phyloP scores from a whole-genome alignment of 2,113 vertebrate species.

The Rana temporaria region DNA sequence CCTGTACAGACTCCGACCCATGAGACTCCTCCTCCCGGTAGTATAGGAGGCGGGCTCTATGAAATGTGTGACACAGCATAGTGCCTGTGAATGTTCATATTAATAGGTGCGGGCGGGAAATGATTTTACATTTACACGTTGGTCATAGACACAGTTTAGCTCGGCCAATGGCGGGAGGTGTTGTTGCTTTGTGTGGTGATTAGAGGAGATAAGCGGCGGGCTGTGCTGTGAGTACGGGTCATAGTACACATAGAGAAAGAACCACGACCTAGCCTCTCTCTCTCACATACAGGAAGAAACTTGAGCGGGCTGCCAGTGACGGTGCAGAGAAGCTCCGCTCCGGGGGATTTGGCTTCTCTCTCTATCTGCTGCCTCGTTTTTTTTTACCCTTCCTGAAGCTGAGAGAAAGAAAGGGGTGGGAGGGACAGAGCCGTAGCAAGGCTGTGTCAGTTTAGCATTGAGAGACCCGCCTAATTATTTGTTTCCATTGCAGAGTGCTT shows the following conservation, averaged over 20 bases:
- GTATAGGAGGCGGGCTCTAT: too few relatives aligned
- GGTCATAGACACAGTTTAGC: too few relatives aligned
- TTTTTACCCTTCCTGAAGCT: conserved; percentile 18
- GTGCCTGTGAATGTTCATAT: too few relatives aligned
- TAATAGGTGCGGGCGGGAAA: too few relatives aligned
- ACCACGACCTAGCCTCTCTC: too few relatives aligned
- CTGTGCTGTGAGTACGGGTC: background rate
- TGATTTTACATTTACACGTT: too few relatives aligned
- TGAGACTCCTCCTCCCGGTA: too few relatives aligned
- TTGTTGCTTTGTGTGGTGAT: background rate
- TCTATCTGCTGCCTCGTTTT: conserved; percentile 18
- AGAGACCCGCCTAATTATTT: conserved; percentile 50
- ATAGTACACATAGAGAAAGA: too few relatives aligned
- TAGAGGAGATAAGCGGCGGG: too few relatives aligned
- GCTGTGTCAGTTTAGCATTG: conserved; percentile 45
- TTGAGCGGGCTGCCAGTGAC: conserved; percentile 18
- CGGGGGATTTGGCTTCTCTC: conserved; percentile 58
- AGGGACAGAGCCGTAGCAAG: conserved; percentile 21
- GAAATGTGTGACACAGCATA: too few relatives aligned
- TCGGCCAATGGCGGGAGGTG: too few relatives aligned
- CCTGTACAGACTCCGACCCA: too few relatives aligned
- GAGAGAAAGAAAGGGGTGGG: conserved; percentile 24
- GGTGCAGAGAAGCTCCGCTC: conserved; percentile 59
- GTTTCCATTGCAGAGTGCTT: conserved; percentile 55
- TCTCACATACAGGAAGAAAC: background rate